phyloP scores from a whole-genome alignment of 2,797 vertebrate genomes.

The Epinephelus malabaricus region DNA sequence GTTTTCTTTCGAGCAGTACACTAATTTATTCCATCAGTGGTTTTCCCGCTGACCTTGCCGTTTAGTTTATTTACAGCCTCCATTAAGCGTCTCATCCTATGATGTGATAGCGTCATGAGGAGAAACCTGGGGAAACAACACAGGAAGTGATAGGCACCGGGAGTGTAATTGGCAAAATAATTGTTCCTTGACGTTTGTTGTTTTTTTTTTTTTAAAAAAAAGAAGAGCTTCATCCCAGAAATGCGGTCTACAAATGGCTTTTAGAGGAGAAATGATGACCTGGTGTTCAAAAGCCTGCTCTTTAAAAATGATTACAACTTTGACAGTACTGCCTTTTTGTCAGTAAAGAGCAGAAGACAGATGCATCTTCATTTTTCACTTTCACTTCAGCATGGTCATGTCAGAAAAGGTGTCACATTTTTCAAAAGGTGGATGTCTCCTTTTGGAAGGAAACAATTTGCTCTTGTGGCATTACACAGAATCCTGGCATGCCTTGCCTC shows the following conservation, averaged over 20 bases:
- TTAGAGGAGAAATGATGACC: constrained; percentile 44
- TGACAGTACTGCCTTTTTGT: constrained; percentile 41
- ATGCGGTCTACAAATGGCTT: constrained; percentile 45
- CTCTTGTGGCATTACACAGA: constrained; percentile 28
- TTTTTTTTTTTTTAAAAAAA: neutral
- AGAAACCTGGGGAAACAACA: constrained; percentile 43
- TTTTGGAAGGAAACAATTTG: constrained; percentile 49
- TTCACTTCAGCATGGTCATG: constrained; percentile 47
- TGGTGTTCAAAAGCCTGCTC: constrained; percentile 36
- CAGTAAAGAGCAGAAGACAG: constrained; percentile 57
- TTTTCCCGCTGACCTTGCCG: constrained; percentile 75
- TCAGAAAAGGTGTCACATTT: constrained; percentile 59
- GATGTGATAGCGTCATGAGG: constrained; percentile 54
- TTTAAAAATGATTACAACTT: constrained; percentile 66
- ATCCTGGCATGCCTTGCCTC: constrained; percentile 8
- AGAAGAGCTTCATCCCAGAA: constrained; percentile 25
- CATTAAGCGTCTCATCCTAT: constrained; percentile 59
- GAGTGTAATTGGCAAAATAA: constrained; percentile 56
- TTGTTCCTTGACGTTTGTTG: constrained; percentile 52
- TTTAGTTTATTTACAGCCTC: constrained; percentile 77
- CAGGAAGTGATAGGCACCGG: constrained; percentile 33
- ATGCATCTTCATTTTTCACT: constrained; percentile 64
- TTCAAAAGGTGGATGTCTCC: constrained; percentile 61
- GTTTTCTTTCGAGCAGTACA: constrained; percentile 65
- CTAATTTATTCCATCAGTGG: constrained; percentile 80